phyloP scores from a whole-genome alignment of 1,140 invertebrate genomes.

The Panagrolaimus sp. region DNA sequence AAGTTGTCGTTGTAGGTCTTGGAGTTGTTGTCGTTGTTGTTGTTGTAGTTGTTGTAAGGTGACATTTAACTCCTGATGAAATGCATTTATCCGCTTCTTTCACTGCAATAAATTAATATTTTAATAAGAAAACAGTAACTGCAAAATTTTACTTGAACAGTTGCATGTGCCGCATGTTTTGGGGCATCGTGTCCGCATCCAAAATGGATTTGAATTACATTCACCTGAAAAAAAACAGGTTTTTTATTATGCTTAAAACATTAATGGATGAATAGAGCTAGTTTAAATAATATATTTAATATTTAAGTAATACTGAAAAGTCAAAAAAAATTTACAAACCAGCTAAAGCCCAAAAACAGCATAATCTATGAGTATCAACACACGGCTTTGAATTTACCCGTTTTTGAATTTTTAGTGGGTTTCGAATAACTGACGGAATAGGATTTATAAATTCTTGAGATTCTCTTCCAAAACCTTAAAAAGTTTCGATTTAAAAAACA shows the following conservation, averaged over 20 bases:
- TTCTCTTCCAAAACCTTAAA: too few relatives aligned
- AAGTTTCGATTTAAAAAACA: too few relatives aligned
- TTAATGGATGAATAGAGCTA: too few relatives aligned
- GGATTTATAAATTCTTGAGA: too few relatives aligned
- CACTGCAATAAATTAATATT: constrained; percentile 26
- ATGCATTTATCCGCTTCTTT: constrained; percentile 35
- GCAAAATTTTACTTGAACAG: constrained; percentile 31
- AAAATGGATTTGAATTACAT: constrained; percentile 47
- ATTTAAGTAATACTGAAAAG: too few relatives aligned
- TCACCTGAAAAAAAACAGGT: constrained; percentile 12
- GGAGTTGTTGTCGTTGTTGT: constrained; percentile 32
- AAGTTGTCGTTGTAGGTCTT: constrained; percentile 13
- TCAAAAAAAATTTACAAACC: neutral
- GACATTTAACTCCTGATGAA: constrained; percentile 43
- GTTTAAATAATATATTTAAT: too few relatives aligned
- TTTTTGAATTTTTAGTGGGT: neutral
- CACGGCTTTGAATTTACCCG: neutral
- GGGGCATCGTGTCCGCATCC: constrained; percentile 46
- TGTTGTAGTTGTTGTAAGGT: constrained; percentile 34
- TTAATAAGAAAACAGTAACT: neutral
- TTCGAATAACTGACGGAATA: neutral
- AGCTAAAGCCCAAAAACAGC: constrained; percentile 5
- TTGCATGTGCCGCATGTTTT: constrained; percentile 48
- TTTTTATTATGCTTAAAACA: too few relatives aligned
- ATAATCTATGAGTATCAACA: neutral